These are phyloP conservation scores for Diabrotica virgifera DNA, from an alignment of 1,140 invertebrate species.

Conservation along the genomic window DNA sequence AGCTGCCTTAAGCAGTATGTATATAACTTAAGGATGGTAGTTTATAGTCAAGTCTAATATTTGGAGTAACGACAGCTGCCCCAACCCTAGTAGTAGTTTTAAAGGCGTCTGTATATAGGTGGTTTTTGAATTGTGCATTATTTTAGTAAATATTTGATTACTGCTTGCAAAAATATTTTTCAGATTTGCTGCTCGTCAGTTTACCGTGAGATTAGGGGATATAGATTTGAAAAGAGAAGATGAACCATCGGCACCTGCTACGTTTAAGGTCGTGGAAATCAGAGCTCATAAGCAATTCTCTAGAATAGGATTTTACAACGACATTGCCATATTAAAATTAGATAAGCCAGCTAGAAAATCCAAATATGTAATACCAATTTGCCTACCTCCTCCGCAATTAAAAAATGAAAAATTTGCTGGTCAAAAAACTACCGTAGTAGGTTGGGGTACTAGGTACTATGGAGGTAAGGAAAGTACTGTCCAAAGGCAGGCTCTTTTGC, in stretches of 20 bases:
- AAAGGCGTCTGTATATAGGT: too few relatives aligned
- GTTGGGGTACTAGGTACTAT: slow-evolving; percentile 88
- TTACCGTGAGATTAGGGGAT: slow-evolving; percentile 84
- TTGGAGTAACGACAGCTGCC: too few relatives aligned
- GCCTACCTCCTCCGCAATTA: slow-evolving; percentile 66
- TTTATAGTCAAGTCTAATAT: too few relatives aligned
- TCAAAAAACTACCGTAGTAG: slow-evolving; percentile 76
- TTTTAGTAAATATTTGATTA: background rate
- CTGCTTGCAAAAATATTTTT: slow-evolving; percentile 23
- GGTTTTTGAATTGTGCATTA: too few relatives aligned
- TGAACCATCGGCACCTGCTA: slow-evolving; percentile 76
- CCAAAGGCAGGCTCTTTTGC: slow-evolving; percentile 78
- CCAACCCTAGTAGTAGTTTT: too few relatives aligned
- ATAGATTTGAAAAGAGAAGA: slow-evolving; percentile 79
- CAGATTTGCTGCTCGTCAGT: slow-evolving; percentile 81
- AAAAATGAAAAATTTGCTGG: slow-evolving; percentile 64
- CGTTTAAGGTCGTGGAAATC: slow-evolving; percentile 72
- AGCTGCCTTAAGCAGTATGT: too few relatives aligned
- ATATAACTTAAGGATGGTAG: too few relatives aligned
- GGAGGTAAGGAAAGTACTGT: slow-evolving; percentile 80
- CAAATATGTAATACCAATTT: slow-evolving; percentile 85
- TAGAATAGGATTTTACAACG: slow-evolving; percentile 86
- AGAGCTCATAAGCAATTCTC: slow-evolving; percentile 78
- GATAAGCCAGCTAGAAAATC: slow-evolving; percentile 69
- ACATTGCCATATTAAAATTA: slow-evolving; percentile 81